phyloP scores from a whole-genome alignment of 2,888 invertebrate genomes.

The Diplazon laetatorius region DNA sequence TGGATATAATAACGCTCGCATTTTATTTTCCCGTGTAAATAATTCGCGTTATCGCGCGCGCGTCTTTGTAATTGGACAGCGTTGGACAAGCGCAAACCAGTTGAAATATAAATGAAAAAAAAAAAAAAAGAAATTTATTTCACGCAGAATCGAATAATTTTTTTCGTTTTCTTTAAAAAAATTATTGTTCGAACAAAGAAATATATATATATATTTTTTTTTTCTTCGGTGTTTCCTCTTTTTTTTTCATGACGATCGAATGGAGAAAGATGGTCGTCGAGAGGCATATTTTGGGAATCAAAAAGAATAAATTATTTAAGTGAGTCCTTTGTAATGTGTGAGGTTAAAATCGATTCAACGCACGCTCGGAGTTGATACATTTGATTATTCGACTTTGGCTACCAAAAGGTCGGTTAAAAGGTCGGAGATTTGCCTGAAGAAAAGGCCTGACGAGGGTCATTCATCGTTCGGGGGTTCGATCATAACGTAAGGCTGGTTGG shows the following conservation, averaged over 20 bases:
- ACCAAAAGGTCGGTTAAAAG: constrained; percentile 1
- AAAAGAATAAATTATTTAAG: too few species aligned
- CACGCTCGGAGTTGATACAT: not conserved
- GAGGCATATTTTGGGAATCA: too few species aligned
- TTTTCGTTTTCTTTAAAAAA: not conserved
- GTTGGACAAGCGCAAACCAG: too few species aligned
- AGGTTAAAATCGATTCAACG: not conserved
- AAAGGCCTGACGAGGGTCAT: not conserved
- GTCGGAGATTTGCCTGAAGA: not conserved
- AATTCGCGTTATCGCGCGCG: not conserved
- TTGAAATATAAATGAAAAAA: too few species aligned
- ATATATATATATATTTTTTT: not conserved
- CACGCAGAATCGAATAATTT: not conserved
- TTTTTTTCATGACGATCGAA: too few species aligned
- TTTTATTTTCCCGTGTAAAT: not conserved
- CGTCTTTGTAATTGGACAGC: too few species aligned
- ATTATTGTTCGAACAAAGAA: not conserved
- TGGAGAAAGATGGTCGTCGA: too few species aligned
- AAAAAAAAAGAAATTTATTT: not conserved
- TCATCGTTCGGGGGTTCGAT: not conserved
- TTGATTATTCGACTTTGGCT: constrained; percentile 1
- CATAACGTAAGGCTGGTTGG: not conserved
- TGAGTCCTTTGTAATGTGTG: too few species aligned
- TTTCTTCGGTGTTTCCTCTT: too few species aligned
- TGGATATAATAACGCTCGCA: constrained; percentile 3